Evolutionary conservation across 2,113 vertebrate species (phyloP).

Genomic region (Apeltes quadracus): DNA sequence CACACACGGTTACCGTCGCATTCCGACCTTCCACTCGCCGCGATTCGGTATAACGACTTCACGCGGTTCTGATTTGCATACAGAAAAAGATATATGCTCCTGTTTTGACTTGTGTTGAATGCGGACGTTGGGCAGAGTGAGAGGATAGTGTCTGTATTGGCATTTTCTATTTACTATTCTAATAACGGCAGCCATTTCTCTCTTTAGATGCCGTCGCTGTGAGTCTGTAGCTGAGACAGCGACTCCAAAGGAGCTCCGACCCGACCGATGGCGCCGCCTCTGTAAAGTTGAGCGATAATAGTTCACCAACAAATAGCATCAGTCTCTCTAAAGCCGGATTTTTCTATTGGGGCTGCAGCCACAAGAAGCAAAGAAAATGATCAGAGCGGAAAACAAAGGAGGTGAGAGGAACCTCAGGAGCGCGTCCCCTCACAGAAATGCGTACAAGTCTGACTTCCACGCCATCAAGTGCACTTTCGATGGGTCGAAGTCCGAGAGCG

Average conservation of each 20-base stretch:
- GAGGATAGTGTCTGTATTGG: constrained; percentile 4
- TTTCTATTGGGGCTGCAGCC: constrained; percentile 9
- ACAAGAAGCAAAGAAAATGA: constrained; percentile 80
- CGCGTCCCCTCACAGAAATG: constrained; percentile 91
- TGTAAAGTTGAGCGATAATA: constrained; percentile 38
- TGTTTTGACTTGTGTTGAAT: background rate
- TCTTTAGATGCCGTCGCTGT: constrained; percentile 65
- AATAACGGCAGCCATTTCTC: constrained; percentile 4
- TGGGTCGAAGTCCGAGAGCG: constrained; percentile 80
- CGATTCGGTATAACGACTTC: background rate
- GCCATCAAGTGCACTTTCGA: constrained; percentile 93
- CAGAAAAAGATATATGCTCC: background rate
- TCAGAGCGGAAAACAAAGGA: constrained; percentile 89
- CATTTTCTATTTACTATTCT: background rate
- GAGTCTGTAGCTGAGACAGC: constrained; percentile 58
- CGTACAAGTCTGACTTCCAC: constrained; percentile 93
- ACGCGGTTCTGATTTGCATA: background rate
- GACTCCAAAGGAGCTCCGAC: constrained; percentile 50
- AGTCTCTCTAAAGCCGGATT: constrained; percentile 5
- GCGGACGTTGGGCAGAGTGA: background rate
- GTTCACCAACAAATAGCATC: constrained; percentile 32
- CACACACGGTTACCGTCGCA: background rate
- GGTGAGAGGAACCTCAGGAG: constrained; percentile 89
- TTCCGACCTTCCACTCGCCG: background rate
- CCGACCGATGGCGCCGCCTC: constrained; percentile 60